phyloP scores from a whole-genome alignment of 2,113 vertebrate species.

The Callionymus lyra region DNA sequence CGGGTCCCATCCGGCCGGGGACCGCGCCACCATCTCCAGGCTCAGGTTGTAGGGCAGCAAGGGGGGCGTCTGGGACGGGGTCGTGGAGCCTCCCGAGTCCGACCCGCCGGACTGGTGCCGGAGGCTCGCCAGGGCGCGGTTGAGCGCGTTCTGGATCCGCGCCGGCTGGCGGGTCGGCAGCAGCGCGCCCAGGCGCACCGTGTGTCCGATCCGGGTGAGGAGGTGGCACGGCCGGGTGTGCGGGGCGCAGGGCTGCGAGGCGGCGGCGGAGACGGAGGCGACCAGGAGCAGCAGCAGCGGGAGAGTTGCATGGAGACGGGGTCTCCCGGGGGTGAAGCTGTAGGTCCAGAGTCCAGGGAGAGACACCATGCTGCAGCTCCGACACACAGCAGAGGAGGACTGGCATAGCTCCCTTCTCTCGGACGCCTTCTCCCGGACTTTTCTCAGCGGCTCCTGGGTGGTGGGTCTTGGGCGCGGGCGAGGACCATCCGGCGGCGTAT shows the following conservation, averaged over 20 bases:
- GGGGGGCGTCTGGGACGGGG: conserved; percentile 41
- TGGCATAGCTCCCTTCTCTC: conserved; percentile 66
- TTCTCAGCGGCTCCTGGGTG: conserved; percentile 13
- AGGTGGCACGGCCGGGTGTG: conserved; percentile 75
- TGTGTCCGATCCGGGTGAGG: conserved; percentile 70
- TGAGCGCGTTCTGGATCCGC: conserved; percentile 71
- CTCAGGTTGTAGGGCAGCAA: conserved; percentile 77
- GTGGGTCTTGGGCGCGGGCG: background rate
- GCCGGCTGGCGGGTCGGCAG: conserved; percentile 69
- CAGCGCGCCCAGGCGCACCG: conserved; percentile 75
- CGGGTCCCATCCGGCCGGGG: conserved; percentile 69
- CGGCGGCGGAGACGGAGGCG: conserved; percentile 32
- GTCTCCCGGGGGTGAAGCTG: conserved; percentile 54
- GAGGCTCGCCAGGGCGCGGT: conserved; percentile 69
- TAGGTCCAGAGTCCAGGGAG: conserved; percentile 58
- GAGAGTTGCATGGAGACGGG: conserved; percentile 29
- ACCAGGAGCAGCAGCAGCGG: conserved; percentile 42
- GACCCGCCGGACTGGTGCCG: conserved; percentile 58
- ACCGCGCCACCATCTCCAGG: conserved; percentile 73
- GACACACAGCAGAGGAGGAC: conserved; percentile 54
- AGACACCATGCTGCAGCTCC: conserved; percentile 64
- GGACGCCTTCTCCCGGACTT: conserved; percentile 53
- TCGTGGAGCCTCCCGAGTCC: conserved; percentile 26
- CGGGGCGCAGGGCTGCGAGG: conserved; percentile 57
- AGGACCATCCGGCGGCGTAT: background rate